phyloP scores from a whole-genome alignment of 2,888 invertebrate species.

The Tillus elongatus region DNA sequence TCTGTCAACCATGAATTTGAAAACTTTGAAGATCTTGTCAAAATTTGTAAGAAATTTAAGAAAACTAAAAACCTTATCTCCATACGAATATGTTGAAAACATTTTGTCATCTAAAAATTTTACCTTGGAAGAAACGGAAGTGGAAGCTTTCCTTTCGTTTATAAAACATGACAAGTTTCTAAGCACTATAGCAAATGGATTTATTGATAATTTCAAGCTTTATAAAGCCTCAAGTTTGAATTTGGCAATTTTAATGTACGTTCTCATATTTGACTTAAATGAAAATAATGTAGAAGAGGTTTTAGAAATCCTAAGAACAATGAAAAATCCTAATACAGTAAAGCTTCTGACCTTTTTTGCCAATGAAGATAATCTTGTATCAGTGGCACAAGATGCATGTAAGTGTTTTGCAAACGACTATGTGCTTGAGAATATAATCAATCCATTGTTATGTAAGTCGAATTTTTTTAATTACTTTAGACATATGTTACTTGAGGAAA shows the following conservation, averaged over 20 bases:
- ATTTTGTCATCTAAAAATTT: not conserved
- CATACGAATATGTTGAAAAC: not conserved
- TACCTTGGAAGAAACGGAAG: not conserved
- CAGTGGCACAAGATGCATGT: conserved; percentile 44
- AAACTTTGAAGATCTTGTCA: no score
- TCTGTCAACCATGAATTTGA: no score
- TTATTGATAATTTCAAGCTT: not conserved
- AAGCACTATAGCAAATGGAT: not conserved
- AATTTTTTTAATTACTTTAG: conserved; percentile 22
- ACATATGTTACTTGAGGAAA: conserved; percentile 15
- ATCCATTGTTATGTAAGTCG: conserved; percentile 41
- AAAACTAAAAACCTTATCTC: not conserved
- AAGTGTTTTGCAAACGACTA: conserved; percentile 45
- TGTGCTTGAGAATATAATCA: conserved; percentile 44
- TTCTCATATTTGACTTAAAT: conserved; percentile 30
- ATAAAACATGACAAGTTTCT: not conserved
- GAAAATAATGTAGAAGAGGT: conserved; percentile 24
- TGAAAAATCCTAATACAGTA: conserved; percentile 20
- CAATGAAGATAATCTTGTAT: conserved; percentile 42
- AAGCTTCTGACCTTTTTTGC: conserved; percentile 41
- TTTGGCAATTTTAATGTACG: conserved; percentile 19
- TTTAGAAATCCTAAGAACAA: conserved; percentile 20
- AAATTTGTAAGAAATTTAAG: not conserved
- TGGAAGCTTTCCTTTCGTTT: not conserved
- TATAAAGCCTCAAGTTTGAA: not conserved